These are phyloP conservation scores for Acanthosepion esculentum DNA, from an alignment of 2,888 invertebrate species.

Conservation along the genomic window DNA sequence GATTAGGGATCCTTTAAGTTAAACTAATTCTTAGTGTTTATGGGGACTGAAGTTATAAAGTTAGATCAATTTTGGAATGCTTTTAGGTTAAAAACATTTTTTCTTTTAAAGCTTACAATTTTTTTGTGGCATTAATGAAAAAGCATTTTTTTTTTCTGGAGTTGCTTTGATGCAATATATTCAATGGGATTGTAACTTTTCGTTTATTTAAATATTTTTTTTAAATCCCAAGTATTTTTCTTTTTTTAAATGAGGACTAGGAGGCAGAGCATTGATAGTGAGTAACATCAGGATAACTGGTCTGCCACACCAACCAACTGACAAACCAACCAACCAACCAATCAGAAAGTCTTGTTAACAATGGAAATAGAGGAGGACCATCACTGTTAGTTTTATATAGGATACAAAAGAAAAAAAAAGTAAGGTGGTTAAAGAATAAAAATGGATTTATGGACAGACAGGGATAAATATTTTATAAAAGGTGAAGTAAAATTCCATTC, in stretches of 20 bases:
- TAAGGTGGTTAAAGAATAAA: background rate
- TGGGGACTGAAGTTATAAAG: no score
- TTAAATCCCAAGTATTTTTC: background rate
- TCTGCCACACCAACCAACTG: constrained; percentile 33
- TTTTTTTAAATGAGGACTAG: background rate
- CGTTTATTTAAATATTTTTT: background rate
- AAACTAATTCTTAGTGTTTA: no score
- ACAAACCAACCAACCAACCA: background rate
- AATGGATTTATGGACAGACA: background rate
- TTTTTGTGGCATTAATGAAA: background rate
- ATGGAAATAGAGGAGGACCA: no score
- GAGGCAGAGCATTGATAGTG: background rate
- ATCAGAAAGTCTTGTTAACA: no score
- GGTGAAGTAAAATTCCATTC: background rate
- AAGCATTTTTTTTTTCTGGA: background rate
- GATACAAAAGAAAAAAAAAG: no score
- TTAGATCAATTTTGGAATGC: background rate
- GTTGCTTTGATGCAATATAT: background rate
- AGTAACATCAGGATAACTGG: constrained; percentile 33
- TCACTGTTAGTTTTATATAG: no score
- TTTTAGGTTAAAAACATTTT: background rate
- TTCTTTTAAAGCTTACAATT: background rate
- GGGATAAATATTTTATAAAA: background rate
- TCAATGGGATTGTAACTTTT: background rate
- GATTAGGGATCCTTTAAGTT: no score